These are phyloP conservation scores for Setophaga kirtlandii DNA, from an alignment of 2,113 vertebrate genomes.

Conservation along the genomic window DNA sequence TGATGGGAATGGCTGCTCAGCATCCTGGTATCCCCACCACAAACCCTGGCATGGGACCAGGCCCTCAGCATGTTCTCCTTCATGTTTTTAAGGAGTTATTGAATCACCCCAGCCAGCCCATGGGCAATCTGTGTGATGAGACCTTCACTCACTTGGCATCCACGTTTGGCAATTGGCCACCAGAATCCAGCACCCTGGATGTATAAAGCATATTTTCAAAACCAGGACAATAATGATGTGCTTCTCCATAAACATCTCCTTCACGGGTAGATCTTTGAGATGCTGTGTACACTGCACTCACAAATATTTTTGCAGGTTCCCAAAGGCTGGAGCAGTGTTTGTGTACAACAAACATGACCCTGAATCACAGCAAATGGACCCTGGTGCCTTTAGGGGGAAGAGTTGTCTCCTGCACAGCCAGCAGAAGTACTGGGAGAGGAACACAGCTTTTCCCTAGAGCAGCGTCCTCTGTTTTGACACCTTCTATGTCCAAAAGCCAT, in stretches of 20 bases:
- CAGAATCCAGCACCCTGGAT: neutral
- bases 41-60: neutral
- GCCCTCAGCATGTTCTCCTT: neutral
- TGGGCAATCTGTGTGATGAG: neutral
- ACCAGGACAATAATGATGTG: neutral
- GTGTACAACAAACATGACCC: neutral
- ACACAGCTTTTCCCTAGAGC: neutral
- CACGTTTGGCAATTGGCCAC: neutral
- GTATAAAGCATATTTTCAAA: neutral
- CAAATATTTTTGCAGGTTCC: constrained; percentile 12
- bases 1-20: neutral
- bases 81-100: neutral
- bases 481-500: neutral
- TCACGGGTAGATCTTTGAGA: neutral
- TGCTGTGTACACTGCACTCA: neutral
- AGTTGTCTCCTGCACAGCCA: neutral
- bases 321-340: neutral
- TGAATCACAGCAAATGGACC: neutral
- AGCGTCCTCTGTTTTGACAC: neutral
- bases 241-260: neutral
- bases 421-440: neutral
- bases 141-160: neutral
- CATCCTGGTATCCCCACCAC: neutral
- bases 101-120: neutral
- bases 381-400: neutral